These are phyloP conservation scores for Lepidurus couesii DNA, from an alignment of 1,140 invertebrate species.

Conservation along the genomic window DNA sequence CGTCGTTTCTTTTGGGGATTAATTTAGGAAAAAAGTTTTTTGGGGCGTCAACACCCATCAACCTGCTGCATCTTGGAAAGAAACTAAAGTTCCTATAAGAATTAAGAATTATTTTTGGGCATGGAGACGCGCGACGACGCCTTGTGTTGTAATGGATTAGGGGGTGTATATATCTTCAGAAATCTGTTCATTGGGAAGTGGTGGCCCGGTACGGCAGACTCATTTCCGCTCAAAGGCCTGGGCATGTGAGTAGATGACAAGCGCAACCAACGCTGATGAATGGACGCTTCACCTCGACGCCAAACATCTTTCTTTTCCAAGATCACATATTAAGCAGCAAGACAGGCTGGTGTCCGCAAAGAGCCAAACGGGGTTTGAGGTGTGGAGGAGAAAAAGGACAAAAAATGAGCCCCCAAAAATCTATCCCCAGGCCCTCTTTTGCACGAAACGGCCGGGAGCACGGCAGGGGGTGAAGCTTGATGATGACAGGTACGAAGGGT, in stretches of 20 bases:
- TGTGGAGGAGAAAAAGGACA: too few species aligned
- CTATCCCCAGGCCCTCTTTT: background rate
- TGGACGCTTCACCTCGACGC: constrained; percentile 4
- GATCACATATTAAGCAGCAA: background rate
- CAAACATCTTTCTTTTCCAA: background rate
- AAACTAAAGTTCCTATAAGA: too few species aligned
- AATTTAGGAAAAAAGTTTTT: too few species aligned
- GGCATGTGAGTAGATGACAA: constrained; percentile 8
- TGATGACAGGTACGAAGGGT: constrained; percentile 7
- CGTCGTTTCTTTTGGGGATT: background rate
- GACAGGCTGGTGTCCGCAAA: background rate
- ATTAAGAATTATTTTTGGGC: background rate
- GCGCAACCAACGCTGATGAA: constrained; percentile 17
- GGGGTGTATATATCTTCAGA: background rate
- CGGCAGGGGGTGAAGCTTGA: background rate
- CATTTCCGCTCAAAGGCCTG: background rate
- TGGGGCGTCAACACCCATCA: too few species aligned
- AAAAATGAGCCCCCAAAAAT: background rate
- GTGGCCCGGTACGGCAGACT: background rate
- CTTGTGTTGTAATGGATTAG: background rate
- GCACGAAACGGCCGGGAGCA: background rate
- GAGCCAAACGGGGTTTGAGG: background rate
- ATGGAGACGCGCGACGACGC: background rate
- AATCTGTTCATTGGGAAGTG: background rate
- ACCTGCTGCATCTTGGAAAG: too few species aligned